Evolutionary conservation across 2,113 vertebrate species (phyloP), one percentile per base, ranked within the genome.

Genomic region (Girardinichthys multiradiatus): DNA sequence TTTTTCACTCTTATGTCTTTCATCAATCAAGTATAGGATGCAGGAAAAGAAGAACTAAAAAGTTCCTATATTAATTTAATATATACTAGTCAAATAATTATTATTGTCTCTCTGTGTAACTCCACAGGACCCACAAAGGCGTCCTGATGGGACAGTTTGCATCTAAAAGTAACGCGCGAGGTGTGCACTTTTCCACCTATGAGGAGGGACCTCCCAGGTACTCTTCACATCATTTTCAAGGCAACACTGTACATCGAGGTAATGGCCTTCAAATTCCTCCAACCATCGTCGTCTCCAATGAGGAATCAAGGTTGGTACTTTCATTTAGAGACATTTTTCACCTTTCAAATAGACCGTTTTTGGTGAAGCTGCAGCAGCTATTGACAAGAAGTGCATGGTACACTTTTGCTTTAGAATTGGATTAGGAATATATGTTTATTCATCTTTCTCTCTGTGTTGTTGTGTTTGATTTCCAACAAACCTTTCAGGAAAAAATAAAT

Each of bases 81-180:
- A 30, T 10, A 33, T 31, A 19, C 9, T 12, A 9, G 35, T n/a
- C 10, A 27, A 30, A 66, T 30, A 1, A 4, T 0, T 65, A 17
- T 30, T 12, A 33, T 2, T 31, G 10, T 27, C 27, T 31, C 17
- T 42, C 1, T 48, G 5, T 11, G 21, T 29, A 33, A 13, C 21
- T 68, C 2, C 19, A 31, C 31, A 77, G 67, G 62, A 66, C 7
- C 24, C 4, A n/a, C 39, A 27, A 10, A 9, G 1, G 24, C 17
- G 21, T 54, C 14, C 61, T 9, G 9, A 94, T 94, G 93, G 92
- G 92, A 61, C 90, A 90, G 37, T 26, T 67, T 1, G 27, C 30
- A 13, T 90, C 90, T 27, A 92, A 79, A 73, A 45, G 6, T 4
- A 64, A 15, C 0, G 24, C 31, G 1, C 4, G 15, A 0, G 54